Percentiles rank a stretch among this genome's conserved stretches.
Evolutionary conservation across 2,797 vertebrate species (phyloP).

Genomic region (Pseudocheirus occidentalis): DNA sequence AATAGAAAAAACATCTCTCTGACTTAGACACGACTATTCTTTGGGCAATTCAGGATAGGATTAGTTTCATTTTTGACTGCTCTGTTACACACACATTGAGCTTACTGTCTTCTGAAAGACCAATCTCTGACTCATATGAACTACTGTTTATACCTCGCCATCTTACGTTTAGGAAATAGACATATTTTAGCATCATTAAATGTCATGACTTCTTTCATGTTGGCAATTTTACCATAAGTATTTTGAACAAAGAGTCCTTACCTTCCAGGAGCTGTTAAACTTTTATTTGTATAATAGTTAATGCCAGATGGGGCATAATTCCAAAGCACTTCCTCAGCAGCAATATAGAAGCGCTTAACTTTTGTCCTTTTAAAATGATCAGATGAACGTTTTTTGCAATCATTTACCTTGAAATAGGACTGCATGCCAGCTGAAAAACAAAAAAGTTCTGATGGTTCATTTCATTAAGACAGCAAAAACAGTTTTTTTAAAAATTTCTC

Average conservation of each 20-base stretch:
- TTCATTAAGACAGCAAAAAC: slow-evolving; percentile 3
- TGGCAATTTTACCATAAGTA: slow-evolving; percentile 19
- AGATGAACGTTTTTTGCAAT: slow-evolving; percentile 84
- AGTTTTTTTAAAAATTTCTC: background rate
- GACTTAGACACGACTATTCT: background rate
- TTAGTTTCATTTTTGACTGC: background rate
- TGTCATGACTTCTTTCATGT: background rate
- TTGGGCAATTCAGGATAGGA: background rate
- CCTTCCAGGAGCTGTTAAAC: slow-evolving; percentile 71
- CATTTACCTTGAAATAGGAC: slow-evolving; percentile 90
- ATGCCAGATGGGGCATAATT: slow-evolving; percentile 90
- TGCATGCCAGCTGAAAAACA: slow-evolving; percentile 91
- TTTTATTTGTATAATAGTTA: slow-evolving; percentile 84
- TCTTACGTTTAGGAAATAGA: background rate
- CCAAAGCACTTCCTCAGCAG: slow-evolving; percentile 93
- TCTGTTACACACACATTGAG: background rate
- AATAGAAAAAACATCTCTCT: background rate
- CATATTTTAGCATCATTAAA: background rate
- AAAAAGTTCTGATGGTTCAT: slow-evolving; percentile 13
- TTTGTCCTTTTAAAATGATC: slow-evolving; percentile 71
- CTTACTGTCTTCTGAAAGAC: background rate
- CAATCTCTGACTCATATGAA: background rate
- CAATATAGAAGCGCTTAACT: slow-evolving; percentile 89
- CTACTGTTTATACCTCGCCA: background rate
- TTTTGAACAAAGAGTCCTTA: slow-evolving; percentile 35